Conservation (phyloP, 2,888 invertebrate species). For the Sisyra nigra region DNA sequence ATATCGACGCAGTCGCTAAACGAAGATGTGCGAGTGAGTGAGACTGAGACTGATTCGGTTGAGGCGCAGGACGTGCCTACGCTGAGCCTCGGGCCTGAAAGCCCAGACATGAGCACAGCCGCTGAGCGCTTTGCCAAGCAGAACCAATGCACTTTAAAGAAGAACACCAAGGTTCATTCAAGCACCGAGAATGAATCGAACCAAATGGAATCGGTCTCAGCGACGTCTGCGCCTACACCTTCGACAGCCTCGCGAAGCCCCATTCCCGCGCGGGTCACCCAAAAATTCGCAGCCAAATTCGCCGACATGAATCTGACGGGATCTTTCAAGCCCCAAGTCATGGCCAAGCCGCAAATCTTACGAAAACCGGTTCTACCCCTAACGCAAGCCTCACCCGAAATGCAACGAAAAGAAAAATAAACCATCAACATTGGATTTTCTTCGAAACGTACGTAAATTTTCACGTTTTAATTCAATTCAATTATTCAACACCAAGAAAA, state of each 20-base stretch:
- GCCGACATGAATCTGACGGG: conserved; percentile 46
- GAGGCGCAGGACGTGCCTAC: conserved; percentile 16
- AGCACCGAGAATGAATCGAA: conserved; percentile 12
- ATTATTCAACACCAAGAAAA: no score
- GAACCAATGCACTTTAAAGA: conserved; percentile 62
- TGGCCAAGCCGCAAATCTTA: conserved; percentile 68
- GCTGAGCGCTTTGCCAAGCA: conserved; percentile 66
- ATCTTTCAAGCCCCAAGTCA: conserved; percentile 55
- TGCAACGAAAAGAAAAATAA: conserved; percentile 9
- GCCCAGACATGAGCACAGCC: conserved; percentile 51
- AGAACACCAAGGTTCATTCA: conserved; percentile 34
- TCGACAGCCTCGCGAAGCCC: conserved; percentile 24
- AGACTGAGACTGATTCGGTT: conserved; percentile 19
- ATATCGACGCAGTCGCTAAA: conserved; percentile 12
- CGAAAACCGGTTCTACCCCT: conserved; percentile 42
- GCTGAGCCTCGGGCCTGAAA: conserved; percentile 28
- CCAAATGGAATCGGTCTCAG: conserved; percentile 15
- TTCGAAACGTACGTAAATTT: no score
- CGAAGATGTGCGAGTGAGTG: conserved; percentile 22
- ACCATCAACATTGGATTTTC: not conserved
- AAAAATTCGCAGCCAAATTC: conserved; percentile 45
- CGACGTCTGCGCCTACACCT: conserved; percentile 12
- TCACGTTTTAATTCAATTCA: no score
- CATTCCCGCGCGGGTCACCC: conserved; percentile 40
- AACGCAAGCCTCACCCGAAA: conserved; percentile 20